Evolutionary conservation across 2,113 vertebrate species (phyloP).

Genomic region (Bos javanicus): DNA sequence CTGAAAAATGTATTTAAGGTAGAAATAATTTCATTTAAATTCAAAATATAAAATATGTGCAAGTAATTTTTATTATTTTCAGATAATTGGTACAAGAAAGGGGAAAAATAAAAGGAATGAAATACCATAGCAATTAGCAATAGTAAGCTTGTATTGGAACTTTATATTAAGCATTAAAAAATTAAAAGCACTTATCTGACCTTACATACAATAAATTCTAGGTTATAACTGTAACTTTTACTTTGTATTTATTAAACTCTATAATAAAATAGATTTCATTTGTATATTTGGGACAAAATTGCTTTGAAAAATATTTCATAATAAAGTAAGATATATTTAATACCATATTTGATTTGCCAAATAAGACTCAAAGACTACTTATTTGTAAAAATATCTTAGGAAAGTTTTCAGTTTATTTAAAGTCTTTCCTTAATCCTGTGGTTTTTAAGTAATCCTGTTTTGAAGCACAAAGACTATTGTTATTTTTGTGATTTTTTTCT

Average conservation of each 20-base stretch:
- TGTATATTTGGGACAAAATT: not conserved
- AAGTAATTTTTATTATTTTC: not conserved
- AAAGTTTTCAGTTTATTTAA: not conserved
- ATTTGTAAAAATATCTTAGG: not conserved
- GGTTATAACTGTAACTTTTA: not conserved
- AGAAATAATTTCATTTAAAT: not conserved
- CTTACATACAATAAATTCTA: not conserved
- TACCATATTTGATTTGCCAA: not conserved
- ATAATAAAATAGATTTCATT: not conserved
- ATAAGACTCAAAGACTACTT: not conserved
- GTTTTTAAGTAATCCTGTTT: not conserved
- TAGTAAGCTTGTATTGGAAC: not conserved
- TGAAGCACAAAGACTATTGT: not conserved
- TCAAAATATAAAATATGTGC: not conserved
- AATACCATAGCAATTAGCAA: not conserved
- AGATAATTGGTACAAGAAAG: not conserved
- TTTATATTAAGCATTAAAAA: not conserved
- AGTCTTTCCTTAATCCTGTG: not conserved
- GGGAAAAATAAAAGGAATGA: not conserved
- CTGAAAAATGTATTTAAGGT: not conserved
- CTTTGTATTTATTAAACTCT: not conserved
- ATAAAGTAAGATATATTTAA: not conserved
- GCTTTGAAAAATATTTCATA: not conserved
- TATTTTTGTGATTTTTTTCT: not conserved
- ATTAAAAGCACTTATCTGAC: not conserved